Percentiles rank a stretch among this genome's conserved stretches.
These are phyloP conservation scores for Lasioglossum marginatum DNA, from an alignment of 2,888 invertebrate species.

Conservation along the genomic window DNA sequence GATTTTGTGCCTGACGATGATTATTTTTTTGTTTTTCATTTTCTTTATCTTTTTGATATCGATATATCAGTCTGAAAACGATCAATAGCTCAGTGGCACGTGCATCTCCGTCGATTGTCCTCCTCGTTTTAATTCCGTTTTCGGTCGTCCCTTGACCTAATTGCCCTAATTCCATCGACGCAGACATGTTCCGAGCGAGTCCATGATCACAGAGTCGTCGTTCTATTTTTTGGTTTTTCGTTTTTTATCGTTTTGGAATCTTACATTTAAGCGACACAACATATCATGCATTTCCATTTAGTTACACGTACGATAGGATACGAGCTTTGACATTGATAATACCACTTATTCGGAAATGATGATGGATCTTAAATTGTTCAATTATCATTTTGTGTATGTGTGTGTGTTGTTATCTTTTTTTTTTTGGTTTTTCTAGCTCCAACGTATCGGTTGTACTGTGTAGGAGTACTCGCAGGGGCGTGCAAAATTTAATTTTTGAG, in stretches of 20 bases:
- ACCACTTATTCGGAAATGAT: conserved; percentile 39
- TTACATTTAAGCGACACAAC: conserved; percentile 48
- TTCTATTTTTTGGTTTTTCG: conserved; percentile 14
- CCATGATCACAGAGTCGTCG: conserved; percentile 38
- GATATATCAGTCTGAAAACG: conserved; percentile 62
- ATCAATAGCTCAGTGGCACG: conserved; percentile 42
- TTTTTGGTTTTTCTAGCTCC: conserved; percentile 6
- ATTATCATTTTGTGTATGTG: neutral
- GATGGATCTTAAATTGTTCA: conserved; percentile 28
- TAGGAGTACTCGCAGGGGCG: neutral
- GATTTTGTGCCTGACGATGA: conserved; percentile 60
- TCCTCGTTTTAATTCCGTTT: neutral
- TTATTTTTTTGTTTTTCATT: neutral
- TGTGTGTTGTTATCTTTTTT: conserved; percentile 2
- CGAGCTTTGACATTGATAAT: conserved; percentile 54
- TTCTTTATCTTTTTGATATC: conserved; percentile 44
- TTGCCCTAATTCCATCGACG: conserved; percentile 4
- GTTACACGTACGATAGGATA: conserved; percentile 53
- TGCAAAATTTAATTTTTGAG: neutral
- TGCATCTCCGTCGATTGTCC: neutral
- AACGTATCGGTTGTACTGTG: conserved; percentile 9
- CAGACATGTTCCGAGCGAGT: neutral
- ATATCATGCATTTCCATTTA: conserved; percentile 49
- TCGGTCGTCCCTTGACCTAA: neutral
- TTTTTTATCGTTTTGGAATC: conserved; percentile 24